phyloP scores from a whole-genome alignment of 2,888 invertebrate genomes.

The Cheilosia impressa region DNA sequence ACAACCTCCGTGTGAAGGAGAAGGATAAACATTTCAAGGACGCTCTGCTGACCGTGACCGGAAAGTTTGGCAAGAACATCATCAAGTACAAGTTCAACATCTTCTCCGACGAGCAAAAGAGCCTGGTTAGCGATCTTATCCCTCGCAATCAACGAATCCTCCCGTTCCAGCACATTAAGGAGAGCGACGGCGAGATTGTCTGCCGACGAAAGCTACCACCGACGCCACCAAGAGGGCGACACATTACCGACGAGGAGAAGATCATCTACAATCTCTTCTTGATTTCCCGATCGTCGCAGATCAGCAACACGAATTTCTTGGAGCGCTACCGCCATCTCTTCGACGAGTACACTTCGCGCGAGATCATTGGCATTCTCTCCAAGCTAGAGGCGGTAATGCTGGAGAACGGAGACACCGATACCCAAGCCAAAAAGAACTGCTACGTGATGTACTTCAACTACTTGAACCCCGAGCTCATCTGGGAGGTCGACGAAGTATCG shows the following conservation, averaged over 20 bases:
- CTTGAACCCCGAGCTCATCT: constrained; percentile 83
- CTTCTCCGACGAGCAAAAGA: constrained; percentile 82
- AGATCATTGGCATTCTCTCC: constrained; percentile 80
- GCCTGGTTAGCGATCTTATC: constrained; percentile 81
- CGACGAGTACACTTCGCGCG: constrained; percentile 82
- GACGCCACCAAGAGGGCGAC: constrained; percentile 72
- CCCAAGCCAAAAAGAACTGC: constrained; percentile 81
- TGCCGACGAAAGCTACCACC: constrained; percentile 77
- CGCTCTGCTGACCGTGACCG: constrained; percentile 82
- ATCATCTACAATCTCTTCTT: constrained; percentile 83
- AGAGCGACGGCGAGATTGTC: constrained; percentile 81
- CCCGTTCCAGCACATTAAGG: constrained; percentile 82
- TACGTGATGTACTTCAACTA: constrained; percentile 84
- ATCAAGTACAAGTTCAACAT: constrained; percentile 83
- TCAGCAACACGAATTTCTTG: constrained; percentile 82
- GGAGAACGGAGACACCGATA: constrained; percentile 81
- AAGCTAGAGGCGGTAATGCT: constrained; percentile 81
- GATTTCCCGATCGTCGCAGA: constrained; percentile 82
- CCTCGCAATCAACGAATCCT: constrained; percentile 81
- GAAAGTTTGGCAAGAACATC: constrained; percentile 83
- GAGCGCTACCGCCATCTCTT: constrained; percentile 83
- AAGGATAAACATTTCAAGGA: constrained; percentile 82
- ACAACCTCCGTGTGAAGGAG: constrained; percentile 80
- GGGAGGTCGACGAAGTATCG: constrained; percentile 83
- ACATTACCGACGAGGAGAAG: constrained; percentile 82